These are phyloP conservation scores for Thamnophis elegans DNA, from an alignment of 2,797 vertebrate species.

Conservation along the genomic window DNA sequence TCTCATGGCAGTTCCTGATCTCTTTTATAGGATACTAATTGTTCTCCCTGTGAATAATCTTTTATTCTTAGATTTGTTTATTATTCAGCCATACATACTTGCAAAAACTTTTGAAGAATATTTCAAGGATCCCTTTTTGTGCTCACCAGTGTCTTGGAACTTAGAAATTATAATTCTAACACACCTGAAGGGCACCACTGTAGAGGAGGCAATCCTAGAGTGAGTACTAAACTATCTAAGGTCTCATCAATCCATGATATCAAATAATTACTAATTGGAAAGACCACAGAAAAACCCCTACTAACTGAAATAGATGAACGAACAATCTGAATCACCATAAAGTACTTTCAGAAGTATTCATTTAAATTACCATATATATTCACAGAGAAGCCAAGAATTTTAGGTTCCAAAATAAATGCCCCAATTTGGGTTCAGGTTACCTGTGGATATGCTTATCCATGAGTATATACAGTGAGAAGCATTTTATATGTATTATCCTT, in stretches of 20 bases:
- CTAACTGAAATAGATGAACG: neutral
- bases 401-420: neutral
- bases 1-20: neutral
- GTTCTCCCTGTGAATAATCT: neutral
- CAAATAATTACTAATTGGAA: neutral
- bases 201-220: neutral
- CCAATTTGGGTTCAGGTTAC: neutral
- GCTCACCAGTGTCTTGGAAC: neutral
- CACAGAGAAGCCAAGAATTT: neutral
- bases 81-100: neutral
- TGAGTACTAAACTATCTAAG: neutral
- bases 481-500: neutral
- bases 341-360: neutral
- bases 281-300: neutral
- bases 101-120: neutral
- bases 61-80: neutral
- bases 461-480: neutral
- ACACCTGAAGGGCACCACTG: neutral
- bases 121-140: neutral
- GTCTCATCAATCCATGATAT: neutral
- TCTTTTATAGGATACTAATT: neutral
- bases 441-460: neutral
- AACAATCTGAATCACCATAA: neutral
- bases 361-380: neutral
- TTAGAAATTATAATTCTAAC: neutral